Evolutionary conservation across 2,888 invertebrate genomes (phyloP).

Genomic region (Tenthredo amoena): DNA sequence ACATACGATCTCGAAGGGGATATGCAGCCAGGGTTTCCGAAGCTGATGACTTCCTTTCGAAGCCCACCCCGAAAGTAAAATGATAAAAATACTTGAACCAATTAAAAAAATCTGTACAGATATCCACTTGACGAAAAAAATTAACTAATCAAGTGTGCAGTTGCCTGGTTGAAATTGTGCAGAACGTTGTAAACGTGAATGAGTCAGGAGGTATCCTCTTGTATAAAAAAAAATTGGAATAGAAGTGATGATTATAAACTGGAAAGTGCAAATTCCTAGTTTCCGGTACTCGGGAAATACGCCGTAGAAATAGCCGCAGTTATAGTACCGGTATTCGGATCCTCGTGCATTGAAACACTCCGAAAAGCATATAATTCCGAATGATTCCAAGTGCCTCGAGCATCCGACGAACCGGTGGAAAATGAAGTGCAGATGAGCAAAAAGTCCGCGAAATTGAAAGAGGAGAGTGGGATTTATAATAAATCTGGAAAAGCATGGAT

Average conservation of each 20-base stretch:
- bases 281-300: neutral
- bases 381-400: neutral
- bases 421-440: neutral
- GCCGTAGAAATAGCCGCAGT: neutral
- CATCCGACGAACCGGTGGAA: neutral
- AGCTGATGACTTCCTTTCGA: neutral
- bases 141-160: neutral
- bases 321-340: neutral
- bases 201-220: neutral
- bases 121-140: neutral
- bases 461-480: neutral
- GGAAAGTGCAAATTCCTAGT: neutral
- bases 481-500: neutral
- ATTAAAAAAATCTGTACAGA: neutral
- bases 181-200: neutral
- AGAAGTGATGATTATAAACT: neutral
- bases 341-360: neutral
- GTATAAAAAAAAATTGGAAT: neutral
- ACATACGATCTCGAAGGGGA: slow-evolving; percentile 1
- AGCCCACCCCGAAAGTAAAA: neutral
- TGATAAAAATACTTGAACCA: neutral
- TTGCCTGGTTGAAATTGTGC: neutral
- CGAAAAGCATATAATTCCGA: slow-evolving; percentile 19
- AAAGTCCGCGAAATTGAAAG: neutral
- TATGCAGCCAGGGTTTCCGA: slow-evolving; percentile 1